Evolutionary conservation across 2,888 invertebrate species (phyloP), one percentile per base, ranked within the genome.

Genomic region (Drosophila gaucha): DNA sequence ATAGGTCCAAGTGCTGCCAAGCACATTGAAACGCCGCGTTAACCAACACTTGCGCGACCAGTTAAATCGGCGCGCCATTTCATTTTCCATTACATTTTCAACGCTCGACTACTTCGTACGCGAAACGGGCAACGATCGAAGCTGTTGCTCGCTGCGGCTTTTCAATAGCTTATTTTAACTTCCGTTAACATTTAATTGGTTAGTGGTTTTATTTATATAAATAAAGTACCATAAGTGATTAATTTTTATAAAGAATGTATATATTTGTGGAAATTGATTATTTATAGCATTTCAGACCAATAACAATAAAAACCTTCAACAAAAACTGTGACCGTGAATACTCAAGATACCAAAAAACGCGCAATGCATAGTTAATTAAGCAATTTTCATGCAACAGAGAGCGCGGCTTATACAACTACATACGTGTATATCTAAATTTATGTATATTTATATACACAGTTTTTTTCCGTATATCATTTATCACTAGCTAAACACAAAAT

Each of bases 311-410:
- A 58, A 52, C 86, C 86, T 78, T 85, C 75, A 62, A 35, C 50
- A 50, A 65, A 73, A 67, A 46, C 55, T 20, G 63, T 74, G 87
- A 75, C 82, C 82, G 78, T 82, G 82, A 87, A 84, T 78, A 52
- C 51, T 56, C 59, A 63, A 76, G 55, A 66, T 38, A 35, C 47
- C 24, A 44, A 44, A 68, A 49, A 69, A 78, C 76, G 78, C 67
- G 64, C 33, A 65, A 26, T 49, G 83, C 71, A 80, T 72, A 67
- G 78, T 59, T 86, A 80, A 83, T 83, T 76, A 72, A 74, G 69
- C 58, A 39, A 87, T 85, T 82, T 77, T 67, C 69, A 82, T 86
- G 85, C 87, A 74, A 39, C 51, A 54, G 68, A 52, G 63, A 74
- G 30, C 39, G 30, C 74, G 10, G 50, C 31, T 50, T 30, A 49